Conservation (phyloP, 2,888 invertebrate species). For the Frankliniella intonsa region DNA sequence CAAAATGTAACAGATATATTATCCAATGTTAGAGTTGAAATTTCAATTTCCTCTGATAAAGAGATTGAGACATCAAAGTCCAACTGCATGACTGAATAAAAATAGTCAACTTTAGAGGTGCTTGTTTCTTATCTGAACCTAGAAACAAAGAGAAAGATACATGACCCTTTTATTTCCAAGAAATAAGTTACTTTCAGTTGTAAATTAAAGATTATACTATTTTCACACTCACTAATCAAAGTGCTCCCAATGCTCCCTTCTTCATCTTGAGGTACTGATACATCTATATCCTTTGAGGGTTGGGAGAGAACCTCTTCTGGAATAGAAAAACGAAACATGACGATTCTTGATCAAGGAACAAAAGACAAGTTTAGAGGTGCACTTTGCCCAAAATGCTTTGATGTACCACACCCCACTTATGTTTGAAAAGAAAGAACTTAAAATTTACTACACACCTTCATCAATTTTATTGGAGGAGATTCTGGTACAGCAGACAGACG, state of each 20-base stretch:
- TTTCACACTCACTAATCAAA: too few species aligned
- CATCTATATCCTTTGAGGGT: background rate
- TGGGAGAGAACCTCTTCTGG: background rate
- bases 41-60: slow-evolving; percentile 48
- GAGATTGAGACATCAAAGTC: slow-evolving; percentile 50
- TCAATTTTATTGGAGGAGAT: background rate
- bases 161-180: too few species aligned
- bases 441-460: slow-evolving; percentile 11
- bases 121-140: slow-evolving; percentile 32
- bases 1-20: slow-evolving; percentile 43
- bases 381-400: too few species aligned
- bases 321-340: background rate
- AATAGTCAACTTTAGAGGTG: slow-evolving; percentile 41
- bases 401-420: slow-evolving; percentile 7
- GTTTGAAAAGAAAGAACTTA: background rate
- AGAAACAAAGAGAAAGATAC: background rate
- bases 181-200: too few species aligned
- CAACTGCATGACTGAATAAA: slow-evolving; percentile 50
- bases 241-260: too few species aligned
- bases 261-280: background rate
- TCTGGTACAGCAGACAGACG: slow-evolving; percentile 50
- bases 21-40: slow-evolving; percentile 49
- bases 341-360: background rate
- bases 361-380: too few species aligned
- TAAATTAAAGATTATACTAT: too few species aligned